These are phyloP conservation scores for Neotoma lepida DNA, from an alignment of 2,113 vertebrate genomes.

Conservation along the genomic window DNA sequence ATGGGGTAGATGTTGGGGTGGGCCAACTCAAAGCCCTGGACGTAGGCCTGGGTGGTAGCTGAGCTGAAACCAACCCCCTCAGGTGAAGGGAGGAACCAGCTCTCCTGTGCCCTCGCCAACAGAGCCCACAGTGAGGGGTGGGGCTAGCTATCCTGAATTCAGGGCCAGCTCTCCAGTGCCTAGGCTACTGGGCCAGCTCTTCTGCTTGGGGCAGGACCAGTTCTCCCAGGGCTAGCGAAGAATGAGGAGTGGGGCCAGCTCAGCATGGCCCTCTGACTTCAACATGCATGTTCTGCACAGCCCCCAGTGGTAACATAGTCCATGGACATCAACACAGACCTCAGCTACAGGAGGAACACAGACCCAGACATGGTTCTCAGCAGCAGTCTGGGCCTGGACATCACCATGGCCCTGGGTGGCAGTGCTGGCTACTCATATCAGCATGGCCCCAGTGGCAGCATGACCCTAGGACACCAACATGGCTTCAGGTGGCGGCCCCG, in stretches of 20 bases:
- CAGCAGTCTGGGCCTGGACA: background rate
- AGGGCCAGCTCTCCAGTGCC: background rate
- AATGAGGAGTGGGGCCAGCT: background rate
- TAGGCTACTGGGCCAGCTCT: background rate
- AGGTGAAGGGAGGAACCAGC: background rate
- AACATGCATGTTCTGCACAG: background rate
- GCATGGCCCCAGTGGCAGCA: too few species aligned
- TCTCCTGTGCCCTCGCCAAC: background rate
- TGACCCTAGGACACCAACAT: too few species aligned
- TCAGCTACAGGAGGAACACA: background rate
- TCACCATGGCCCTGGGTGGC: background rate
- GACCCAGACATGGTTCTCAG: background rate
- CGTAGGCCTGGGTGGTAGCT: background rate
- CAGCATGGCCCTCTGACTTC: background rate
- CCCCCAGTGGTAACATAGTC: background rate
- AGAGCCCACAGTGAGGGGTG: background rate
- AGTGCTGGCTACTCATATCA: background rate
- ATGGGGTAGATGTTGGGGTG: background rate
- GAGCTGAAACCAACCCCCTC: background rate
- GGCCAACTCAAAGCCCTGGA: background rate
- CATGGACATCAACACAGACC: background rate
- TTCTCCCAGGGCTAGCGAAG: background rate
- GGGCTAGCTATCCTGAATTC: background rate
- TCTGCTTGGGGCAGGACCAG: background rate
- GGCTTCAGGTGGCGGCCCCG: too few species aligned